These are phyloP conservation scores for Eriocheir sinensis DNA, from an alignment of 1,140 invertebrate species.

Conservation along the genomic window DNA sequence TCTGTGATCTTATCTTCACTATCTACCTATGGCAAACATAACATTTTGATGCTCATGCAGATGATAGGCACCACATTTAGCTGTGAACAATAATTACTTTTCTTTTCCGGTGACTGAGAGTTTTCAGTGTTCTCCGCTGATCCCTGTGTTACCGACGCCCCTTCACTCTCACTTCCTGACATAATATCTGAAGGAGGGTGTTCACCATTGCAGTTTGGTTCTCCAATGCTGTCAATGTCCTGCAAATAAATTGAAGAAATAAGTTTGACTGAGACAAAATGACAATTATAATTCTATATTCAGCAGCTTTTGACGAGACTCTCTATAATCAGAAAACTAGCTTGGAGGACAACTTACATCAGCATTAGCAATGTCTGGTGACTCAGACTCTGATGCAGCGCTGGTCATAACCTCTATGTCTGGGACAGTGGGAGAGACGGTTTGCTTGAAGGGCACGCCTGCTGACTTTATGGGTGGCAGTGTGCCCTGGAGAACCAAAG, in stretches of 20 bases:
- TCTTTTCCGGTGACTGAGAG: no score
- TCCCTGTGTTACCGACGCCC: background rate
- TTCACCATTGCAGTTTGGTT: background rate
- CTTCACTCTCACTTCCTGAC: conserved; percentile 45
- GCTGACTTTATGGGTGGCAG: conserved; percentile 67
- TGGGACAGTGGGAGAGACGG: conserved; percentile 63
- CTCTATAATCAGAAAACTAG: no score
- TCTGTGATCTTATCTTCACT: no score
- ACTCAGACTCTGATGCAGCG: background rate
- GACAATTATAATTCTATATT: no score
- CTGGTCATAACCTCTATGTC: conserved; percentile 42
- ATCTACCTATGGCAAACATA: no score
- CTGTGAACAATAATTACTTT: no score
- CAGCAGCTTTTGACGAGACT: no score
- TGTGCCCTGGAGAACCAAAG: conserved; percentile 56
- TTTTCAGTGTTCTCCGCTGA: no score
- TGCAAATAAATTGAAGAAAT: background rate
- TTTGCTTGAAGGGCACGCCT: conserved; percentile 66
- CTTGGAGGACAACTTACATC: background rate
- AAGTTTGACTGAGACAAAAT: background rate
- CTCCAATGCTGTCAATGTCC: background rate
- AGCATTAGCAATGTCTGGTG: background rate
- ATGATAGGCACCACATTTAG: no score
- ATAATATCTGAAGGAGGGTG: background rate
- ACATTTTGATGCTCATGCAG: no score